Percentiles rank a stretch among this genome's conserved stretches.
Evolutionary conservation across 2,888 invertebrate genomes (phyloP).

Genomic region (Heliconius sara): DNA sequence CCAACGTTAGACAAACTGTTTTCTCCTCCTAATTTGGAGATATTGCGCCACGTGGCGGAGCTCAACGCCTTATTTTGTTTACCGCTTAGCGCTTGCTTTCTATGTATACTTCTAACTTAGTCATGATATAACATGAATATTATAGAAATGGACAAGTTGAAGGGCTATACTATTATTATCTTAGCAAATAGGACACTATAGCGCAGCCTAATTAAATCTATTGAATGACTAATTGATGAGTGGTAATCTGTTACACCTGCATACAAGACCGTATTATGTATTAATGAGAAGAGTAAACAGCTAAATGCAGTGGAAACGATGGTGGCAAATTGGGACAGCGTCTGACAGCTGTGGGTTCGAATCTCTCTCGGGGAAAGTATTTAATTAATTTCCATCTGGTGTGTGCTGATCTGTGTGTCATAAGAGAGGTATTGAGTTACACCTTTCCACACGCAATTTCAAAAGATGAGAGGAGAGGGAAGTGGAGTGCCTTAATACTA

Average conservation of each 20-base stretch:
- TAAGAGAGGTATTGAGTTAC: too few relatives aligned
- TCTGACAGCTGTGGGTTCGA: not conserved
- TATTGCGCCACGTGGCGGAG: too few relatives aligned
- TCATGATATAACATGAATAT: not conserved
- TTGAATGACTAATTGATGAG: slow-evolving; percentile 47
- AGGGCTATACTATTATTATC: slow-evolving; percentile 39
- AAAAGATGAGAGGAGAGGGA: not conserved
- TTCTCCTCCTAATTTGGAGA: too few relatives aligned
- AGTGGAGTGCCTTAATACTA: not conserved
- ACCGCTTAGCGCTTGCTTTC: too few relatives aligned
- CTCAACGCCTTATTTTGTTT: too few relatives aligned
- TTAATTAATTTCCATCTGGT: not conserved
- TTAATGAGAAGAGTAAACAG: slow-evolving; percentile 9
- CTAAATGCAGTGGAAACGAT: not conserved
- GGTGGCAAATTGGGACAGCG: not conserved
- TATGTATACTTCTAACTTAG: too few relatives aligned
- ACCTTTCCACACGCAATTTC: too few relatives aligned
- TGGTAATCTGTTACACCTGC: slow-evolving; percentile 37
- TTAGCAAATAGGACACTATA: slow-evolving; percentile 38
- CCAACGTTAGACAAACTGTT: too few relatives aligned
- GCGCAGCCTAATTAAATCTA: slow-evolving; percentile 45
- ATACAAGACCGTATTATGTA: not conserved
- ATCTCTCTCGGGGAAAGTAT: not conserved
- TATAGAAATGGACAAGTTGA: slow-evolving; percentile 1
- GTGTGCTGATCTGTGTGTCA: too few relatives aligned